Conservation (phyloP, 2,113 vertebrate species). For the Amphiprion ocellaris region DNA sequence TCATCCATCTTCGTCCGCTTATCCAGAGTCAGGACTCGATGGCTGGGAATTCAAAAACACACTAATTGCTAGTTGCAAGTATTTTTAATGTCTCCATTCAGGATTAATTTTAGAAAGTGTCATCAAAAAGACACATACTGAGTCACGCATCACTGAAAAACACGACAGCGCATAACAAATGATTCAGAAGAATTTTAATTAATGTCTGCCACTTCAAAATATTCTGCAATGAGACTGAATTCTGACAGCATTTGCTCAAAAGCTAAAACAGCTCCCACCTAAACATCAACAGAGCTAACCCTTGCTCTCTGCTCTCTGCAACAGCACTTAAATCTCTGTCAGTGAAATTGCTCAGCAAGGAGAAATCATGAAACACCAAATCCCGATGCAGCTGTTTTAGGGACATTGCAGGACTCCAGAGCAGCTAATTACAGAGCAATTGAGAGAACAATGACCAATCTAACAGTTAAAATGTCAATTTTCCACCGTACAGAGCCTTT, state of each 20-base stretch:
- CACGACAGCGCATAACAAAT: constrained; percentile 9
- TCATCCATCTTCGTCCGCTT: too few relatives aligned
- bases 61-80: constrained; percentile 16
- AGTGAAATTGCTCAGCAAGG: not conserved
- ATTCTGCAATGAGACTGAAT: not conserved
- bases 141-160: constrained; percentile 19
- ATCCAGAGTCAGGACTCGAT: too few relatives aligned
- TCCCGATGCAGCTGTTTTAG: not conserved
- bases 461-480: not conserved
- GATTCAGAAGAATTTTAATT: constrained; percentile 29
- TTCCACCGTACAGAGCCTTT: not conserved
- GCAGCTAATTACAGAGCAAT: not conserved
- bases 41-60: not conserved
- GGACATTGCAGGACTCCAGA: not conserved
- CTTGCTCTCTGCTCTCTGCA: constrained; percentile 22
- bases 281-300: not conserved
- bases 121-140: not conserved
- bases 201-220: not conserved
- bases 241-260: not conserved
- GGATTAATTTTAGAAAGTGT: constrained; percentile 18
- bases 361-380: constrained; percentile 17
- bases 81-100: constrained; percentile 5
- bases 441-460: not conserved
- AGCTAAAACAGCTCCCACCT: not conserved
- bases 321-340: constrained; percentile 1